Evolutionary conservation across 2,888 invertebrate genomes (phyloP).

Genomic region (Apeira syringaria): DNA sequence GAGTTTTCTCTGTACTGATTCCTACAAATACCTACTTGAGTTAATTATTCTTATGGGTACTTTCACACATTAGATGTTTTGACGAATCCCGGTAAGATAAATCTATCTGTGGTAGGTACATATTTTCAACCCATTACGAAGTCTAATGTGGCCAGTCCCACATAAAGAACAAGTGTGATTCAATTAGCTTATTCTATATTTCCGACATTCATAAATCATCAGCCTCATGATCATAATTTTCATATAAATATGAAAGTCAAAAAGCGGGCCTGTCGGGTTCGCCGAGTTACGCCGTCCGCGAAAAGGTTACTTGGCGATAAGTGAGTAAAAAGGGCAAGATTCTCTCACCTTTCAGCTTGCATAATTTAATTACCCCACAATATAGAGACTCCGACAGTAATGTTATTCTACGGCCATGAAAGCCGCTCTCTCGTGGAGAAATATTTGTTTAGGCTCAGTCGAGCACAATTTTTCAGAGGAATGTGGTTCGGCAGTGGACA

Average conservation of each 20-base stretch:
- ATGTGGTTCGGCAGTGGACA: slow-evolving; percentile 10
- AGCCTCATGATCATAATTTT: slow-evolving; percentile 15
- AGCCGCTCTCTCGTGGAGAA: slow-evolving; percentile 25
- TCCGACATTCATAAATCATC: slow-evolving; percentile 14
- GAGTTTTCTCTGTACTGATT: too few species aligned
- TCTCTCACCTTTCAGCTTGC: slow-evolving; percentile 24
- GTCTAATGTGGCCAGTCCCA: too few species aligned
- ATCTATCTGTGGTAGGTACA: too few species aligned
- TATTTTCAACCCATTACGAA: too few species aligned
- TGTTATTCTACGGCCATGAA: slow-evolving; percentile 27
- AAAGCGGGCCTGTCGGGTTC: slow-evolving; percentile 7
- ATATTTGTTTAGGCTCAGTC: slow-evolving; percentile 32
- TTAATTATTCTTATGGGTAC: too few species aligned
- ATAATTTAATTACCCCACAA: slow-evolving; percentile 29
- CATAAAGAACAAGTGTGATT: too few species aligned
- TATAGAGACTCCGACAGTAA: slow-evolving; percentile 22
- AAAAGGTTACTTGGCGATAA: slow-evolving; percentile 21
- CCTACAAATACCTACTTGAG: too few species aligned
- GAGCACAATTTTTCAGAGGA: slow-evolving; percentile 31
- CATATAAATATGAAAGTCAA: slow-evolving; percentile 18
- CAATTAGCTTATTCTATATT: too few species aligned
- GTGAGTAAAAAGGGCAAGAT: slow-evolving; percentile 20
- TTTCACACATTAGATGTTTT: too few species aligned
- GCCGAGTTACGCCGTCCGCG: slow-evolving; percentile 5
- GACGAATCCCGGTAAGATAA: too few species aligned